These are phyloP conservation scores for Lycocerus yunnanus DNA, from an alignment of 2,888 invertebrate genomes.

Conservation along the genomic window DNA sequence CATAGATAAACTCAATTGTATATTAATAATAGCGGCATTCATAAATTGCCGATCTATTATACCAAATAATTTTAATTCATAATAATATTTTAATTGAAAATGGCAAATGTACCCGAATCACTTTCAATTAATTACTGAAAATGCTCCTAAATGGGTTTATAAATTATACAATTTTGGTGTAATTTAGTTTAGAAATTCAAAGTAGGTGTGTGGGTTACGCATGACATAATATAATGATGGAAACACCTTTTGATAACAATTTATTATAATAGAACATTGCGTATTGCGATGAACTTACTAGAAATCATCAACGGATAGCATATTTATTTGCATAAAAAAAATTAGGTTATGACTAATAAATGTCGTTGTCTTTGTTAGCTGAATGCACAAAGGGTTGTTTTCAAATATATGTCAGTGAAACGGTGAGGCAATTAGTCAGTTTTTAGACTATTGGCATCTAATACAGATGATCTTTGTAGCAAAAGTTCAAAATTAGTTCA, in stretches of 20 bases:
- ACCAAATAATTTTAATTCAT: not conserved
- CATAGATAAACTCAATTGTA: constrained; percentile 20
- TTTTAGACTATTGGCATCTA: constrained; percentile 22
- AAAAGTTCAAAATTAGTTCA: constrained; percentile 24
- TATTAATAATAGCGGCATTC: constrained; percentile 12
- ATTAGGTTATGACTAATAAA: not conserved
- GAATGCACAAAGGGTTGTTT: not conserved
- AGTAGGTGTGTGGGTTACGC: not conserved
- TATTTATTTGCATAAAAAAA: not conserved
- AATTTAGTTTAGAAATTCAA: not conserved
- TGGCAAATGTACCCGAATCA: not conserved
- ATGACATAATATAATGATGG: not conserved
- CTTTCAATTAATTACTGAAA: not conserved
- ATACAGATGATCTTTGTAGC: constrained; percentile 18
- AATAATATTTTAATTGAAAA: not conserved
- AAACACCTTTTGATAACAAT: not conserved
- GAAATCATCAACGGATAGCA: not conserved
- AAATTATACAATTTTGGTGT: not conserved
- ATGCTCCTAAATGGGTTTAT: not conserved
- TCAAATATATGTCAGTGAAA: not conserved
- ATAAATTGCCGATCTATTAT: constrained; percentile 4
- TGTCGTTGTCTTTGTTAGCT: not conserved
- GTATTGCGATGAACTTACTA: not conserved
- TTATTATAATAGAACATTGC: not conserved
- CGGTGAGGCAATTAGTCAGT: not conserved